Conservation (phyloP, 2,888 invertebrate genomes). For the Torymus texanus region DNA sequence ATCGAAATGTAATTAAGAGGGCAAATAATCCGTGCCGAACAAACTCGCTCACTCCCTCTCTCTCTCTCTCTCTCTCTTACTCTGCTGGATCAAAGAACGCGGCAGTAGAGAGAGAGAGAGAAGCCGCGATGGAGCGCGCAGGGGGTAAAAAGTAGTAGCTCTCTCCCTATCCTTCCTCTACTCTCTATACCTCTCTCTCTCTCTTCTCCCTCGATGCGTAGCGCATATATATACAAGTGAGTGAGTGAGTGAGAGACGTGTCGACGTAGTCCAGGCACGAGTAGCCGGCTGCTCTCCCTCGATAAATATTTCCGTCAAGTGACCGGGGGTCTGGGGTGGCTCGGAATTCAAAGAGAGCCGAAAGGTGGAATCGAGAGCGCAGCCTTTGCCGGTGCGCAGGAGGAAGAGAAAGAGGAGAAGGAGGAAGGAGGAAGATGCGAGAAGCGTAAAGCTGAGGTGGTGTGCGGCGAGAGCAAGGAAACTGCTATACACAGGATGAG, state of each 20-base stretch:
- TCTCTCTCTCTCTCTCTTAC: conserved; percentile 31
- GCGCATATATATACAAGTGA: neutral
- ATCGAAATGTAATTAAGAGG: conserved; percentile 73
- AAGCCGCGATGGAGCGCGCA: neutral
- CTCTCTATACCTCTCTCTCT: conserved; percentile 5
- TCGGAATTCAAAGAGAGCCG: conserved; percentile 72
- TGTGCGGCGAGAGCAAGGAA: too few species aligned
- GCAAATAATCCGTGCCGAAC: conserved; percentile 71
- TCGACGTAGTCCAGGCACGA: conserved; percentile 60
- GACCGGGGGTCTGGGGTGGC: conserved; percentile 65
- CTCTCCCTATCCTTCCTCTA: neutral
- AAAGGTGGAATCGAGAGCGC: conserved; percentile 71
- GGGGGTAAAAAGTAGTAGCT: conserved; percentile 32
- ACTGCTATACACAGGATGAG: too few species aligned
- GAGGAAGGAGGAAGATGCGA: neutral
- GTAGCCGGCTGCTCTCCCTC: conserved; percentile 58
- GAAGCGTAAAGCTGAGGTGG: too few species aligned
- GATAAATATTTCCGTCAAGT: conserved; percentile 75
- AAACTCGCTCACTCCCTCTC: conserved; percentile 63
- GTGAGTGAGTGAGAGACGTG: conserved; percentile 55
- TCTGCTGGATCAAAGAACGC: conserved; percentile 70
- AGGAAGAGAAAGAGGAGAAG: neutral
- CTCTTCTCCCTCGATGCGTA: conserved; percentile 1
- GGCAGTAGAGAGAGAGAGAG: conserved; percentile 27
- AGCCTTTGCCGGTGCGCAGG: conserved; percentile 36